Conservation (phyloP, 2,888 invertebrate species). For the Macrosiphum euphorbiae region DNA sequence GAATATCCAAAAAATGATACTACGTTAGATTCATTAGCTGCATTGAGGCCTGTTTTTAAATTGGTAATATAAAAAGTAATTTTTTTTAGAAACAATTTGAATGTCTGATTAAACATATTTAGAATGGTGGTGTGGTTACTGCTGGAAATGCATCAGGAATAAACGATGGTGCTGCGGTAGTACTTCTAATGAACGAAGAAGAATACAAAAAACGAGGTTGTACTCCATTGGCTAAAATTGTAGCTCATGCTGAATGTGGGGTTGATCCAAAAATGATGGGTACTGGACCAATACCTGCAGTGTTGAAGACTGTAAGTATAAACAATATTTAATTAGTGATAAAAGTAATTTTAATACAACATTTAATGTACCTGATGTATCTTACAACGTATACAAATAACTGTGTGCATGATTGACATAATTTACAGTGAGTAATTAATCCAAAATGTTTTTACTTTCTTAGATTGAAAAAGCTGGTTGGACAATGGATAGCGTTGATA, state of each 20-base stretch:
- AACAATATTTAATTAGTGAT: neutral
- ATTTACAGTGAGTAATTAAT: too few relatives aligned
- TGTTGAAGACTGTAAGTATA: conserved; percentile 76
- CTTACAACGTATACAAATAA: too few relatives aligned
- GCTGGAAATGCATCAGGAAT: conserved; percentile 85
- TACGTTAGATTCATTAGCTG: conserved; percentile 75
- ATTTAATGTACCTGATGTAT: too few relatives aligned
- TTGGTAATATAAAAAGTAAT: conserved; percentile 71
- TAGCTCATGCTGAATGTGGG: conserved; percentile 83
- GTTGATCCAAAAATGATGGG: conserved; percentile 87
- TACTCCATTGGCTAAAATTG: conserved; percentile 80
- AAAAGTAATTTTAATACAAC: too few relatives aligned
- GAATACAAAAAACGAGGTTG: conserved; percentile 74
- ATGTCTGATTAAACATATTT: conserved; percentile 13
- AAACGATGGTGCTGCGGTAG: conserved; percentile 91
- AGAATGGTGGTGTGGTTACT: conserved; percentile 79
- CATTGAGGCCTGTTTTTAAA: conserved; percentile 77
- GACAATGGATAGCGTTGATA: too few relatives aligned
- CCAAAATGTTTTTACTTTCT: neutral
- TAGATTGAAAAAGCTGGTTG: conserved; percentile 73
- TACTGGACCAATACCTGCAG: conserved; percentile 81
- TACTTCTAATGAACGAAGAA: conserved; percentile 79
- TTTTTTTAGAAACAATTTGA: neutral
- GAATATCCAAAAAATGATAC: conserved; percentile 79
- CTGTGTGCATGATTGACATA: too few relatives aligned